Base-by-base conservation (phyloP, 37 sponge, comb jelly and placozoan genomes). In the Eunapius fragilis region DNA sequence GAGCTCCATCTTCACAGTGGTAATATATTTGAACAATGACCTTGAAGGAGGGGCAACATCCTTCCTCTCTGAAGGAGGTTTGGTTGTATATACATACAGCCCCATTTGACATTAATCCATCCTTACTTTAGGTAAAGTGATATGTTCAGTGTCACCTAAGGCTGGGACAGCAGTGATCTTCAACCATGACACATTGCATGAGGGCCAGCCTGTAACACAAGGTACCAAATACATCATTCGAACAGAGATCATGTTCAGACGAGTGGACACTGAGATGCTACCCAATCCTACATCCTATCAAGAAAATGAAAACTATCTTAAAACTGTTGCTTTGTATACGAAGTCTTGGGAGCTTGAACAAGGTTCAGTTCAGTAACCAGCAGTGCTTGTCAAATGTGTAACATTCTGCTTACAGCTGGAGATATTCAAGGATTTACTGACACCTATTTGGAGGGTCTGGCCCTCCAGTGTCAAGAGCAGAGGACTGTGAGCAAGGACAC, bases 101-200 rank as follows among this genome's bases (percentile, higher is more conserved):
- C 30, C 30, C 5, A 17, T 72, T 9, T 70, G 3, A 70, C 14
- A 72, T 72, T 72, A 32, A 72, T 25, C 5, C 0, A 72, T 72
- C 33, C 17, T 35, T n/a, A n/a, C 77, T 76, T 22, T 30, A 78
- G 58, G 27, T 24, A 41, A 70, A 10, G 86, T 26, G 27, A 28
- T 69, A 0, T 78, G 78, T 24, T 71, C 49, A 26, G 86, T 86
- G 10, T 38, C 22, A 9, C 86, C 86, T 26, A 70, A 25, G 26
- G 79, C 32, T 26, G 86, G 86, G 3, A 86, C 70, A 28, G 86
- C 79, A 25, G 50, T 86, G 35, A 9, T 86, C 22, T 86, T 86
- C 79, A 86, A 86, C 70, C 86, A 86, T 78, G 86, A 86, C 71
- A 77, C 78, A 11, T 71, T 86, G 31, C 86, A 86, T 48, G 86